These are phyloP conservation scores for Drosophila nikananu DNA, from an alignment of 1,140 invertebrate species.

Conservation along the genomic window DNA sequence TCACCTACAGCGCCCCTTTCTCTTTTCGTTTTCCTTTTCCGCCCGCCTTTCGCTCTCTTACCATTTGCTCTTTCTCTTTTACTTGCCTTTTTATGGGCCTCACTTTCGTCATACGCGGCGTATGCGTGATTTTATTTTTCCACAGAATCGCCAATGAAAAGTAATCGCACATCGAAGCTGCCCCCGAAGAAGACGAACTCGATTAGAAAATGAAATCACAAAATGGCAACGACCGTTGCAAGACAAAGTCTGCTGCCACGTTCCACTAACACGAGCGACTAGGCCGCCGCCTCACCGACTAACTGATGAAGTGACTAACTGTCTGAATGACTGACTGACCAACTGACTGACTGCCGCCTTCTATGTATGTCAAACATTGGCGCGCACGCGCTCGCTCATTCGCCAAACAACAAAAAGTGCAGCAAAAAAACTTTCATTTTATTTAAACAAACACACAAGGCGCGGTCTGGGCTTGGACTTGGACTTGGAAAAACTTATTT, in stretches of 20 bases:
- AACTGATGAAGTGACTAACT: conserved; percentile 20
- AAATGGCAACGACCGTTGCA: conserved; percentile 80
- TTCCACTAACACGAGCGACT: conserved; percentile 49
- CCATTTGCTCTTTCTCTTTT: conserved; percentile 34
- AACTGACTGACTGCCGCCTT: conserved; percentile 44
- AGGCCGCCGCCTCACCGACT: conserved; percentile 12
- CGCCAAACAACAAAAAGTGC: conserved; percentile 49
- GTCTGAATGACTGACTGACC: conserved; percentile 41
- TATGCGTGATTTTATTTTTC: conserved; percentile 77
- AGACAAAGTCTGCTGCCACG: conserved; percentile 71
- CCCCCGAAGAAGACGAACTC: conserved; percentile 52
- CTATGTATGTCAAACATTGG: conserved; percentile 80
- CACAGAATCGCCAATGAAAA: conserved; percentile 54
- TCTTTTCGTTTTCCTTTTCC: conserved; percentile 27
- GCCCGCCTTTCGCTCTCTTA: conserved; percentile 41
- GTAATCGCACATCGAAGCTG: conserved; percentile 49
- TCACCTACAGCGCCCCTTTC: conserved; percentile 18
- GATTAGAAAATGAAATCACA: conserved; percentile 79
- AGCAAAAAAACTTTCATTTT: conserved; percentile 81
- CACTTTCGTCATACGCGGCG: conserved; percentile 75
- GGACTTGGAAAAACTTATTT: conserved; percentile 81
- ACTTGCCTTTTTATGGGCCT: conserved; percentile 52
- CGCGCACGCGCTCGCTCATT: conserved; percentile 56
- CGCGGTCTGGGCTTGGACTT: conserved; percentile 60
- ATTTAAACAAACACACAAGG: conserved; percentile 81